Evolutionary conservation across 2,888 invertebrate species (phyloP).

Genomic region (Diadromus collaris): DNA sequence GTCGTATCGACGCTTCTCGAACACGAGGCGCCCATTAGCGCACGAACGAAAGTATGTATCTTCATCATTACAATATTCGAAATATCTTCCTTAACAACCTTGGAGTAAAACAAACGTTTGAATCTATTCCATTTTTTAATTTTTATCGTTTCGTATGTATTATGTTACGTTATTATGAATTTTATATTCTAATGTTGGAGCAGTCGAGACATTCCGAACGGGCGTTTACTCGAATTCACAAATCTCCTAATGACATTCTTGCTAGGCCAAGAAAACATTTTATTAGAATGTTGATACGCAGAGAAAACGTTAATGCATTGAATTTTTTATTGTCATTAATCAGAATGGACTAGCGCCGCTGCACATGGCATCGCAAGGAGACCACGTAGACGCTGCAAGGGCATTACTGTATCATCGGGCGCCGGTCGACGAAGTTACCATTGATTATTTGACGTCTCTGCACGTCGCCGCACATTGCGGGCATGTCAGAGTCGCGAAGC

Average conservation of each 20-base stretch:
- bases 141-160: background rate
- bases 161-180: background rate
- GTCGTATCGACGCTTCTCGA: constrained; percentile 95
- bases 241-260: too few species aligned
- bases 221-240: too few species aligned
- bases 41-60: constrained; percentile 92
- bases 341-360: constrained; percentile 96
- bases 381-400: constrained; percentile 98
- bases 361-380: constrained; percentile 99
- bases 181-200: too few species aligned
- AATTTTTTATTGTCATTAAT: constrained; percentile 5
- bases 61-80: constrained; percentile 2
- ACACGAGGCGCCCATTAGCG: constrained; percentile 95
- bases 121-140: background rate
- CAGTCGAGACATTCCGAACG: too few species aligned
- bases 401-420: constrained; percentile 96
- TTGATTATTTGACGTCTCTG: constrained; percentile 97
- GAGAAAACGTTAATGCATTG: background rate
- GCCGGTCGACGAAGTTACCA: constrained; percentile 99
- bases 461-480: constrained; percentile 98
- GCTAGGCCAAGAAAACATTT: too few species aligned
- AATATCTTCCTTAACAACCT: background rate
- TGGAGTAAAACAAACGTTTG: background rate
- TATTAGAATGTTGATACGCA: background rate
- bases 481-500: constrained; percentile 95